Evolutionary conservation across 2,888 invertebrate species (phyloP).

Genomic region (Falcaria lacertinaria): DNA sequence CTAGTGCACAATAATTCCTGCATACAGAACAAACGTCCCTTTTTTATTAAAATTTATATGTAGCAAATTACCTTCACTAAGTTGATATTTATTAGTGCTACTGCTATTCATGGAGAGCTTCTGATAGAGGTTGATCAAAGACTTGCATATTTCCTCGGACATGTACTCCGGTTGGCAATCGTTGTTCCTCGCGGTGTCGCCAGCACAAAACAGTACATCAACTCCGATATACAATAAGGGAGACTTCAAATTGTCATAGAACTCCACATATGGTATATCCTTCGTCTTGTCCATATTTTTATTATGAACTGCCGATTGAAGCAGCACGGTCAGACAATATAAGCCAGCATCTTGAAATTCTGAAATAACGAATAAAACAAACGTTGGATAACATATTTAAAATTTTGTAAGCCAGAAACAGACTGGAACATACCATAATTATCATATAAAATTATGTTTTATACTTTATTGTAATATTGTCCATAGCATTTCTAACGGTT

Average conservation of each 20-base stretch:
- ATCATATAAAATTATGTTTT: too few relatives aligned
- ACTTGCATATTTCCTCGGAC: slow-evolving; percentile 54
- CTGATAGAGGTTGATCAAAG: slow-evolving; percentile 45
- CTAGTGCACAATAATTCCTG: too few relatives aligned
- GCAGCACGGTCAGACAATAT: slow-evolving; percentile 50
- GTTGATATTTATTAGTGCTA: slow-evolving; percentile 37
- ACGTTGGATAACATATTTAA: too few relatives aligned
- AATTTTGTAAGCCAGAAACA: too few relatives aligned
- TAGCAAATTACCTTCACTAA: slow-evolving; percentile 49
- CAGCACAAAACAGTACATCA: slow-evolving; percentile 24
- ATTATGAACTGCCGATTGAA: slow-evolving; percentile 41
- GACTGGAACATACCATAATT: too few relatives aligned
- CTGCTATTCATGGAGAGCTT: slow-evolving; percentile 36
- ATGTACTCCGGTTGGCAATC: slow-evolving; percentile 63
- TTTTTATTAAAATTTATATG: too few relatives aligned
- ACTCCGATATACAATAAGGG: slow-evolving; percentile 18
- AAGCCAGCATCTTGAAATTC: slow-evolving; percentile 56
- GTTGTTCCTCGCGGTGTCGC: slow-evolving; percentile 27
- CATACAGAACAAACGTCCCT: too few relatives aligned
- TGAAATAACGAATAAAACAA: slow-evolving; percentile 28
- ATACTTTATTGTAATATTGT: too few relatives aligned
- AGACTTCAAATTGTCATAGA: slow-evolving; percentile 51
- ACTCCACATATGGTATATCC: slow-evolving; percentile 36
- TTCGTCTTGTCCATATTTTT: slow-evolving; percentile 39
- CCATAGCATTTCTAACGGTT: too few relatives aligned